Base-by-base conservation (phyloP, 2,113 vertebrate genomes). In the Podarcis raffonei region DNA sequence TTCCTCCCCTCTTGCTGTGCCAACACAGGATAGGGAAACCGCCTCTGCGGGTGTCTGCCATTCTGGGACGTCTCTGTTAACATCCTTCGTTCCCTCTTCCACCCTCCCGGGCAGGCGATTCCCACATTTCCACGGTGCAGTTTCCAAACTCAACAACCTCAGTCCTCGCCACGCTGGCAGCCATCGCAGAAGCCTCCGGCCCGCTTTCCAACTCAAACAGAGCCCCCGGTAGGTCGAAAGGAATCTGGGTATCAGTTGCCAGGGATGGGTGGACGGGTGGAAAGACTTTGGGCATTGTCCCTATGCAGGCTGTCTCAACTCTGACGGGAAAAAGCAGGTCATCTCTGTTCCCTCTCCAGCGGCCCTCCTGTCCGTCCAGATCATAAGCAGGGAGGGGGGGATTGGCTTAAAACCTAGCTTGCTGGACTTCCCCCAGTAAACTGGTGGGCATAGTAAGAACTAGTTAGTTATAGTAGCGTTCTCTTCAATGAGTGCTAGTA, bases 91-190 rank as follows among this genome's bases (percentile, higher is more conserved):
- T 13, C 20, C 80, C 80, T 92, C 85, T 80, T 91, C 1, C 79
- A 20, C 72, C 75, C 87, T 77, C 32, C 87, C 9, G 15, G 59
- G 59, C 93, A 95, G 95, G 92, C 81, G 89, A 79, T 32, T 80
- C 91, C 2, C 89, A 32, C 1, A 78, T 83, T 48, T 91, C 92
- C 16, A 3, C 79, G 3, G 53, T 87, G 77, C 89, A 87, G 74
- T 91, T 95, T 42, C 81, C 95, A 87, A 89, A 83, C 42, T 92
- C 95, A 0, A 89, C 95, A 6, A 92, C 95, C 84, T 96, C 96
- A 0, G 95, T 96, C 42, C 91, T 97, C 8, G 95, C 96, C 79
- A 94, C 95, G 0, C 92, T 97, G 1, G 95, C 95, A 1, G 96
- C 96, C 57, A 93, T 97, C 0, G 94, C 96, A 1, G 94, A 96